A percentile compares a stretch with the other conserved stretches of the same genome.
Evolutionary conservation across 2,888 invertebrate genomes (phyloP).

Genomic region (Cheilosia impressa): DNA sequence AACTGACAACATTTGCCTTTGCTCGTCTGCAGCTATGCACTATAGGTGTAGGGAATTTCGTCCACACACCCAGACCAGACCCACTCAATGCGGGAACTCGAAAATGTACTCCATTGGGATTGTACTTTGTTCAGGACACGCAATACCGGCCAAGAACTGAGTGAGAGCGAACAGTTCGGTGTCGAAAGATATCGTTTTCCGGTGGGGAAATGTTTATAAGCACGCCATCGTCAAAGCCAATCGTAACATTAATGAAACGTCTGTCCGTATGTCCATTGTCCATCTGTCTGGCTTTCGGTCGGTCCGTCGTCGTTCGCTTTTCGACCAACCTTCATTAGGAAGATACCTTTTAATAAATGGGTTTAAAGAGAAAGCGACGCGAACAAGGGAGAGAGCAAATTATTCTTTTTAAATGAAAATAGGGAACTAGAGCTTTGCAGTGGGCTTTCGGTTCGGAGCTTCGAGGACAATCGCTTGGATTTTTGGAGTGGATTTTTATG

Average conservation of each 20-base stretch:
- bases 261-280: conserved; percentile 13
- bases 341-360: conserved; percentile 36
- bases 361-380: not conserved
- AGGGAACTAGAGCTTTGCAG: conserved; percentile 26
- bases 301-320: not conserved
- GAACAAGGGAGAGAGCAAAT: not conserved
- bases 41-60: conserved; percentile 2
- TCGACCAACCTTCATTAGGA: conserved; percentile 29
- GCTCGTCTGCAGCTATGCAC: conserved; percentile 40
- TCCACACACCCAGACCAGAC: not conserved
- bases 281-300: not conserved
- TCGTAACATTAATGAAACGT: conserved; percentile 1
- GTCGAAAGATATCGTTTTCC: conserved; percentile 33
- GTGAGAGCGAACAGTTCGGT: conserved; percentile 25
- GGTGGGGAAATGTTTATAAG: conserved; percentile 59
- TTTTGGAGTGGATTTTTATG: conserved; percentile 14
- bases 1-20: conserved; percentile 49
- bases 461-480: not conserved
- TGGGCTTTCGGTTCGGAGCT: not conserved
- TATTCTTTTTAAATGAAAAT: not conserved
- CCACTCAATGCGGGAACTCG: conserved; percentile 26
- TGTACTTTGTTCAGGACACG: conserved; percentile 26
- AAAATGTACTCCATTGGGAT: not conserved
- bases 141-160: conserved; percentile 60
- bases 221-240: conserved; percentile 28